phyloP scores from a whole-genome alignment of 1,140 invertebrate genomes.

The Euglossa dilemma region DNA sequence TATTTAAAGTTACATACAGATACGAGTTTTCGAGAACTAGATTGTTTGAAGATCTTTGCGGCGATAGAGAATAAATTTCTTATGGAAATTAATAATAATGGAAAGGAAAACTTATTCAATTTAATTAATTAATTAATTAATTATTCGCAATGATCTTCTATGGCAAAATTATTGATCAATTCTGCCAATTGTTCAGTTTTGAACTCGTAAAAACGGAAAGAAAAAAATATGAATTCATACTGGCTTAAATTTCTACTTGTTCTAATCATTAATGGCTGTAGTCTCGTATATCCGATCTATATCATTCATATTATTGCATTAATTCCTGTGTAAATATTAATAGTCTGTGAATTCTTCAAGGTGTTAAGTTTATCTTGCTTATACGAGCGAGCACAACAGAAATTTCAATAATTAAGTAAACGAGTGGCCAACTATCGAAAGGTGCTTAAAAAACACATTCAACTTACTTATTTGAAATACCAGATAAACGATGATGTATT shows the following conservation, averaged over 20 bases:
- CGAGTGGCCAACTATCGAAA: constrained; percentile 22
- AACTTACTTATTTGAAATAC: constrained; percentile 64
- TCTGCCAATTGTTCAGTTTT: background rate
- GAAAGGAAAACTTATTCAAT: background rate
- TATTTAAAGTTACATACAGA: constrained; percentile 6
- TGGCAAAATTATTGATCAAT: background rate
- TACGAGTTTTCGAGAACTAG: background rate
- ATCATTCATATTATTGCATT: constrained; percentile 67
- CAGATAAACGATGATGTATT: constrained; percentile 24
- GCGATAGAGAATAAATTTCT: background rate
- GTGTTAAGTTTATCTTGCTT: constrained; percentile 49
- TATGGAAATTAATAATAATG: background rate
- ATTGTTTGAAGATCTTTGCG: background rate
- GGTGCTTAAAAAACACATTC: constrained; percentile 56
- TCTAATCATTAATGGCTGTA: constrained; percentile 69
- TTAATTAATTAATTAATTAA: background rate
- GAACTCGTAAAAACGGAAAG: constrained; percentile 16
- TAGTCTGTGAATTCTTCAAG: constrained; percentile 50
- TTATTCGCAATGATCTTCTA: background rate
- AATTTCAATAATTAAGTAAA: constrained; percentile 56
- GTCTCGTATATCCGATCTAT: constrained; percentile 70
- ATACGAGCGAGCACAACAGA: background rate
- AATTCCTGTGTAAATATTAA: constrained; percentile 78
- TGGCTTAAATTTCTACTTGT: constrained; percentile 65
- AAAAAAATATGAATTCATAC: constrained; percentile 52